These are phyloP conservation scores for Orthosia gothica DNA, from an alignment of 2,888 invertebrate genomes.

Conservation along the genomic window DNA sequence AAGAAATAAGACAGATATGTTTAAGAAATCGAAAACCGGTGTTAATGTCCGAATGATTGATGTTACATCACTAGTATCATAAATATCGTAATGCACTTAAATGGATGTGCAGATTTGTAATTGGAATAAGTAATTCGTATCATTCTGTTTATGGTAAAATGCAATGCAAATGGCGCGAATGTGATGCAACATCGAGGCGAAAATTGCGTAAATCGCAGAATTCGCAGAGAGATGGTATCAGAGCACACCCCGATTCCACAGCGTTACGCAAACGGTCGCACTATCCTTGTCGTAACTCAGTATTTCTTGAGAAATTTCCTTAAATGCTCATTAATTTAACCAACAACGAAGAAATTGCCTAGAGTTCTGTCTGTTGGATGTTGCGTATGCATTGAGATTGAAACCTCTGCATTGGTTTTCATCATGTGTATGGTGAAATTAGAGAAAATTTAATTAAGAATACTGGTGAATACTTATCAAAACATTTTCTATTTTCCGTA, in stretches of 20 bases:
- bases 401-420: not conserved
- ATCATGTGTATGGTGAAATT: not conserved
- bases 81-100: slow-evolving; percentile 9
- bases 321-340: slow-evolving; percentile 41
- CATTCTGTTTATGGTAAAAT: slow-evolving; percentile 51
- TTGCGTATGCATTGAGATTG: not conserved
- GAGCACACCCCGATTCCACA: slow-evolving; percentile 39
- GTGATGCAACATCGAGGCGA: slow-evolving; percentile 51
- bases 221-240: slow-evolving; percentile 55
- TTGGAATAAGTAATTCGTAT: slow-evolving; percentile 50
- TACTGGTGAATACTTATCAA: not conserved
- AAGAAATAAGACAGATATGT: slow-evolving; percentile 26
- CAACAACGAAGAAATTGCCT: slow-evolving; percentile 33
- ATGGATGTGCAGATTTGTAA: slow-evolving; percentile 41
- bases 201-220: slow-evolving; percentile 62
- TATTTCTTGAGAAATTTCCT: slow-evolving; percentile 43
- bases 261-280: slow-evolving; percentile 50
- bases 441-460: not conserved
- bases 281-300: slow-evolving; percentile 50
- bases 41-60: slow-evolving; percentile 29
- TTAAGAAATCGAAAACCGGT: slow-evolving; percentile 36
- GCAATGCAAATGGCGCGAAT: slow-evolving; percentile 46
- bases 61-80: slow-evolving; percentile 13
- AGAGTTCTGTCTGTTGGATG: slow-evolving; percentile 16
- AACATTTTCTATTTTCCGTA: no score